These are phyloP conservation scores for Naja naja DNA, from an alignment of 2,113 vertebrate genomes.

Conservation along the genomic window DNA sequence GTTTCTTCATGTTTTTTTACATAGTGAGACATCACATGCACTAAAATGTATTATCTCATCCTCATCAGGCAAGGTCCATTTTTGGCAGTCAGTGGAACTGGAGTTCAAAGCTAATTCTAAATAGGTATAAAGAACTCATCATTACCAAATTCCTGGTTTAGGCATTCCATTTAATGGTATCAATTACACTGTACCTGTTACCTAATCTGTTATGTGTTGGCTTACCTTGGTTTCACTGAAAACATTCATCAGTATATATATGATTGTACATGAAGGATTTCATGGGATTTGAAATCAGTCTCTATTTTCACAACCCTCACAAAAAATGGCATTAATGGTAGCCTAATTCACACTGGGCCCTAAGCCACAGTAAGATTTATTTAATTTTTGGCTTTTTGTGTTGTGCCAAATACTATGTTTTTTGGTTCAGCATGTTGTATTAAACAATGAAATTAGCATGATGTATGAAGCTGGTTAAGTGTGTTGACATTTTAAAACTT, in stretches of 20 bases:
- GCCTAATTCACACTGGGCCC: neutral
- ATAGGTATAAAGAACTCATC: neutral
- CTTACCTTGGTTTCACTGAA: neutral
- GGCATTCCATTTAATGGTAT: neutral
- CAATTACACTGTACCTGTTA: neutral
- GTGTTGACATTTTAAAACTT: neutral
- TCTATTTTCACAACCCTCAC: neutral
- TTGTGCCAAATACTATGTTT: neutral
- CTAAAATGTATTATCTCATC: neutral
- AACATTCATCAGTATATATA: neutral
- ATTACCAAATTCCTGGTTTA: neutral
- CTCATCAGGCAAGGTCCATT: neutral
- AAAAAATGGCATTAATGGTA: neutral
- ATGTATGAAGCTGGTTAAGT: neutral
- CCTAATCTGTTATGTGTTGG: neutral
- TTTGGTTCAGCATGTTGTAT: neutral
- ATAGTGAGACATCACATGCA: neutral
- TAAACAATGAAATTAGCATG: neutral
- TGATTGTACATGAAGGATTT: neutral
- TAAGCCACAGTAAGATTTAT: neutral
- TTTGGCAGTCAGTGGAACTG: neutral
- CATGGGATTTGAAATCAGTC: neutral
- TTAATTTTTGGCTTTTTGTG: neutral
- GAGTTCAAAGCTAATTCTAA: neutral
- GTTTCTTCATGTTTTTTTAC: neutral